These are phyloP conservation scores for Alligator sinensis DNA, from an alignment of 2,113 vertebrate genomes.

Conservation along the genomic window DNA sequence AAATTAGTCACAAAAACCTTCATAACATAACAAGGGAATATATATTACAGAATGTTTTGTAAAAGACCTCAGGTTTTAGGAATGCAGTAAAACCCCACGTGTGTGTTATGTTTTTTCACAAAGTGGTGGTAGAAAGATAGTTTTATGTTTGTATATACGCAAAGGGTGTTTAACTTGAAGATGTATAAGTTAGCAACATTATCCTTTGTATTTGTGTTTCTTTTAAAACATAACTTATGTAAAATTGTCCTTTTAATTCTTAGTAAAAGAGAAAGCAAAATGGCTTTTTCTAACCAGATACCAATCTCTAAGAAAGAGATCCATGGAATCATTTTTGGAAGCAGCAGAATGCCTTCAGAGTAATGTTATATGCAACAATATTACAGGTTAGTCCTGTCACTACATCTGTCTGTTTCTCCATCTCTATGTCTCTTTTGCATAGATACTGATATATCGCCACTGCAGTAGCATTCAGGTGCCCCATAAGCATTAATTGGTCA, in stretches of 20 bases:
- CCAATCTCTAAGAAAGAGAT: slow-evolving; percentile 79
- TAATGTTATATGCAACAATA: slow-evolving; percentile 49
- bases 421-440: neutral
- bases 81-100: neutral
- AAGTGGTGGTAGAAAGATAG: neutral
- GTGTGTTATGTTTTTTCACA: neutral
- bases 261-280: slow-evolving; percentile 69
- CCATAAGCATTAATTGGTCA: neutral
- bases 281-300: slow-evolving; percentile 83
- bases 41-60: neutral
- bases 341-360: slow-evolving; percentile 75
- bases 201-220: neutral
- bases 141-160: accelerated
- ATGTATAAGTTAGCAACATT: neutral
- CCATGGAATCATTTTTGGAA: slow-evolving; percentile 62
- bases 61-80: neutral
- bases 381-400: slow-evolving; percentile 73
- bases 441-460: neutral
- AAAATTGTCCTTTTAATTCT: neutral
- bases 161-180: neutral
- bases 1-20: too few species aligned
- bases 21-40: neutral
- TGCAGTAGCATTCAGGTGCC: neutral
- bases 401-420: too few species aligned
- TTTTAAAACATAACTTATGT: neutral